These are phyloP conservation scores for Standfussiana lucernea DNA, from an alignment of 2,888 invertebrate species.

Conservation along the genomic window DNA sequence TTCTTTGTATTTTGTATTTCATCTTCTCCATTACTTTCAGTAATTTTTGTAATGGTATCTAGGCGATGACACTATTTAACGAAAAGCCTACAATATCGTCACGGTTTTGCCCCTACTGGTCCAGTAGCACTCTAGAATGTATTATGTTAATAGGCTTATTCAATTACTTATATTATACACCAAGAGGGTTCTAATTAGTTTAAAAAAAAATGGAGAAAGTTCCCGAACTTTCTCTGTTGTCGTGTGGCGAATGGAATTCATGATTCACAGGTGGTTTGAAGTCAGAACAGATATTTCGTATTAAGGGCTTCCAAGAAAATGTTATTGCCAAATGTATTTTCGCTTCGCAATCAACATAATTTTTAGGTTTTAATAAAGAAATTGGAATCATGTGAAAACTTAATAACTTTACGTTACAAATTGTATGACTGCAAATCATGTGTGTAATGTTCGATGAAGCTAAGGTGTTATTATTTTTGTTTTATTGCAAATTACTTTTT, in stretches of 20 bases:
- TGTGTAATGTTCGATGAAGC: constrained; percentile 19
- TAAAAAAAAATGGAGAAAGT: constrained; percentile 54
- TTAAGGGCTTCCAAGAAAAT: constrained; percentile 57
- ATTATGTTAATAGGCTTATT: constrained; percentile 33
- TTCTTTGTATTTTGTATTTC: neutral
- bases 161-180: constrained; percentile 12
- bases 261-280: constrained; percentile 47
- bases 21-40: neutral
- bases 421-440: constrained; percentile 18
- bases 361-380: constrained; percentile 24
- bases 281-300: constrained; percentile 28
- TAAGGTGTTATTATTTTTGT: constrained; percentile 8
- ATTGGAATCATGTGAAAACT: constrained; percentile 41
- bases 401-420: constrained; percentile 29
- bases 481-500: constrained; percentile 42
- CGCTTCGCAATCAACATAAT: constrained; percentile 44
- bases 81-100: constrained; percentile 14
- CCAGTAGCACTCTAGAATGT: neutral
- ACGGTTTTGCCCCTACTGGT: constrained; percentile 24
- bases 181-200: constrained; percentile 35
- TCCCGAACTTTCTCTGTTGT: constrained; percentile 50
- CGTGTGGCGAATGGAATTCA: constrained; percentile 11
- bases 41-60: neutral
- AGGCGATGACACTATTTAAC: neutral
- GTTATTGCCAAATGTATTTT: constrained; percentile 37